Conservation (phyloP, 2,113 vertebrate species). For the Actenoides hombroni region DNA sequence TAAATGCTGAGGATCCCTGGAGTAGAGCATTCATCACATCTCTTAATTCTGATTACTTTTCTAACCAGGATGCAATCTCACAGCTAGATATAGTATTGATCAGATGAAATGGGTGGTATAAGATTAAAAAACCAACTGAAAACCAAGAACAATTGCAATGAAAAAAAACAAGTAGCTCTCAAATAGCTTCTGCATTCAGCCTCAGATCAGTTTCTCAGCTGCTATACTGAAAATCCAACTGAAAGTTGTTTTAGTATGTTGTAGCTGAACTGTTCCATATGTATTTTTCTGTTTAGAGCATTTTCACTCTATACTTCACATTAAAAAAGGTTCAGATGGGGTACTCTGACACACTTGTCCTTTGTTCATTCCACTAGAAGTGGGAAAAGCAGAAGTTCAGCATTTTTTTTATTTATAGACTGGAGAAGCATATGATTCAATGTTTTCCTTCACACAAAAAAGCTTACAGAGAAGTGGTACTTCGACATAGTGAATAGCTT, state of each 20-base stretch:
- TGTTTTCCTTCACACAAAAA: neutral
- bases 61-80: neutral
- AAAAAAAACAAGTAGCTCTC: neutral
- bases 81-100: neutral
- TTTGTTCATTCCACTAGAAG: neutral
- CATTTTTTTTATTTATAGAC: neutral
- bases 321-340: neutral
- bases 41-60: neutral
- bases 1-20: neutral
- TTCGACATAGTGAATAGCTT: neutral
- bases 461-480: neutral
- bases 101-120: neutral
- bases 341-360: accelerated
- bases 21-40: neutral
- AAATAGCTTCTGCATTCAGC: neutral
- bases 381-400: neutral
- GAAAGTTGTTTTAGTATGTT: neutral
- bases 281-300: neutral
- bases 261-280: neutral
- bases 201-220: neutral
- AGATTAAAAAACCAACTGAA: neutral
- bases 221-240: neutral
- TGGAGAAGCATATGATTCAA: neutral
- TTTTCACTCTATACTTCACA: neutral
- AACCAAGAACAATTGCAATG: neutral